phyloP scores from a whole-genome alignment of 2,888 invertebrate genomes.

The Alloplasta piceator region DNA sequence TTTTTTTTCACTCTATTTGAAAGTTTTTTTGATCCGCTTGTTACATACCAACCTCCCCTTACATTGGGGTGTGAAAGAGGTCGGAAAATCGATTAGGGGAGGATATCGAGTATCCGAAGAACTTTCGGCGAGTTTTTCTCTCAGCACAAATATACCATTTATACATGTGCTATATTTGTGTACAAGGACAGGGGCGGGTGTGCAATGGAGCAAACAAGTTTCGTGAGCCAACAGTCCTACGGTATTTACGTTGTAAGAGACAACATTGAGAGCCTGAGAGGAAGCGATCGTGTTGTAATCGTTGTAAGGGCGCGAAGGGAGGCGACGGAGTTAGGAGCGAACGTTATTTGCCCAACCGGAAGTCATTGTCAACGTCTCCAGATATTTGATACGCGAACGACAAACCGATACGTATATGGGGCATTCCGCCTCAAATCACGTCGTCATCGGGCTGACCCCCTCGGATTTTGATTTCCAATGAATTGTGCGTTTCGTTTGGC shows the following conservation, averaged over 20 bases:
- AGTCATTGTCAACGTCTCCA: slow-evolving; percentile 29
- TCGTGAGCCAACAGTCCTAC: slow-evolving; percentile 41
- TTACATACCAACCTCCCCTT: not conserved
- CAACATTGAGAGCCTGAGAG: slow-evolving; percentile 8
- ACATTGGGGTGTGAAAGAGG: not conserved
- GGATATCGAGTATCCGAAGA: slow-evolving; percentile 32
- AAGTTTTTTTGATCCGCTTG: not conserved
- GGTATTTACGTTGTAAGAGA: too few species aligned
- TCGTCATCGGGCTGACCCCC: too few species aligned
- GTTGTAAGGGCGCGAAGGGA: slow-evolving; percentile 10
- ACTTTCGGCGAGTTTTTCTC: slow-evolving; percentile 41
- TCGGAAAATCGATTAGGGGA: slow-evolving; percentile 51
- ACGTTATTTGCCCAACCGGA: slow-evolving; percentile 7
- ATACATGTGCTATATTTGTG: slow-evolving; percentile 3
- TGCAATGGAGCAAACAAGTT: slow-evolving; percentile 55
- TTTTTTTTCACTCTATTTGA: too few species aligned
- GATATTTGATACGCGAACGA: slow-evolving; percentile 20
- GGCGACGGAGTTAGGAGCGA: not conserved
- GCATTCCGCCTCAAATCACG: too few species aligned
- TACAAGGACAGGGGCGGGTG: not conserved
- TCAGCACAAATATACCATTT: not conserved
- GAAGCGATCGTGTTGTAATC: slow-evolving; percentile 53
- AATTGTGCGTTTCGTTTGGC: too few species aligned
- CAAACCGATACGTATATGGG: slow-evolving; percentile 8
- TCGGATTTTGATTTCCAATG: too few species aligned